phyloP scores from a whole-genome alignment of 2,113 vertebrate species.

The Triplophysa tibetana region DNA sequence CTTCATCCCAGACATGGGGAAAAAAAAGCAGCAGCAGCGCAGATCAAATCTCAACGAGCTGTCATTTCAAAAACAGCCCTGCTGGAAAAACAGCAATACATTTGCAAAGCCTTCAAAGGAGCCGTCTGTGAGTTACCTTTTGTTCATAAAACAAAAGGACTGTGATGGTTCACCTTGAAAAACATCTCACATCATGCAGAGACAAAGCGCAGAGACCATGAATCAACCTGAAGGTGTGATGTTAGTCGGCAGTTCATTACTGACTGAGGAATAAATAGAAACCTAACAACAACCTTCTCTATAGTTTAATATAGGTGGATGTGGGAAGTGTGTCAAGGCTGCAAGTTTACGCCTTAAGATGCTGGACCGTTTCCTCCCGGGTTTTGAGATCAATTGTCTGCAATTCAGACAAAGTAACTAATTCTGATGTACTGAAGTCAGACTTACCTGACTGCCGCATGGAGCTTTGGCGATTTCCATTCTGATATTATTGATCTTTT shows the following conservation, averaged over 20 bases:
- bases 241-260: neutral
- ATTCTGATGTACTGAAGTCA: no score
- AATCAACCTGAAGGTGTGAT: constrained; percentile 49
- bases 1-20: constrained; percentile 63
- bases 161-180: constrained; percentile 57
- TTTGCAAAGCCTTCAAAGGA: constrained; percentile 68
- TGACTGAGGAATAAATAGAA: no score
- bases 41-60: constrained; percentile 64
- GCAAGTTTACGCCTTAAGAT: no score
- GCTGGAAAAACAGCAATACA: constrained; percentile 71
- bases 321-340: no score
- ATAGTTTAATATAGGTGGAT: no score
- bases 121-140: constrained; percentile 48
- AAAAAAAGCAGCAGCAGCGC: constrained; percentile 63
- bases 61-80: constrained; percentile 62
- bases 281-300: no score
- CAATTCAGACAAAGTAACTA: no score
- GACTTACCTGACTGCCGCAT: no score
- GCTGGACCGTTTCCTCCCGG: no score
- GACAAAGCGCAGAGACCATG: constrained; percentile 49
- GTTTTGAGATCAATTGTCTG: no score
- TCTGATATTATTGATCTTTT: no score
- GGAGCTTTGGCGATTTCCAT: no score
- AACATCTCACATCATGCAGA: constrained; percentile 53
- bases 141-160: constrained; percentile 67